Percentiles rank a stretch among this genome's conserved stretches.
Conservation (phyloP, 2,797 vertebrate genomes). For the Holocentrus rufus region DNA sequence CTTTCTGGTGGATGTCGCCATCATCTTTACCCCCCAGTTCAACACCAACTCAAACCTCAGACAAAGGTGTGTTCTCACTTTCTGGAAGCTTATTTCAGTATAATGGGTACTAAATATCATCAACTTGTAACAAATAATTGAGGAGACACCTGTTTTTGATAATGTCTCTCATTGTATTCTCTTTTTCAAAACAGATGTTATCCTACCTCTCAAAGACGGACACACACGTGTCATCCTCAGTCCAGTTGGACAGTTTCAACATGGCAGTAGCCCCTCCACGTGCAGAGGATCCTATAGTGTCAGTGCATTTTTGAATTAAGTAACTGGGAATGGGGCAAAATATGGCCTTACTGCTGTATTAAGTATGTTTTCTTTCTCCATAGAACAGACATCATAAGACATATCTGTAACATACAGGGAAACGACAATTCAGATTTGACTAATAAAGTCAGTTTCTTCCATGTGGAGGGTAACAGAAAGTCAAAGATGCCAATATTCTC, state of each 20-base stretch:
- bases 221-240: constrained; percentile 24
- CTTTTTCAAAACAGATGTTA: constrained; percentile 30
- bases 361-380: neutral
- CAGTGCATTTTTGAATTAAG: constrained; percentile 56
- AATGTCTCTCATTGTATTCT: constrained; percentile 1
- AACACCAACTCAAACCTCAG: constrained; percentile 60
- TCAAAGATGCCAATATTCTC: neutral
- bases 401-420: neutral
- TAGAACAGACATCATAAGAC: neutral
- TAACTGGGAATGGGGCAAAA: neutral
- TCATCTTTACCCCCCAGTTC: constrained; percentile 69
- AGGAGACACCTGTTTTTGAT: neutral
- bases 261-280: constrained; percentile 55
- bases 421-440: neutral
- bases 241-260: constrained; percentile 22
- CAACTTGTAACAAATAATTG: neutral
- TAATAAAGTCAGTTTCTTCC: constrained; percentile 10
- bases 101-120: neutral
- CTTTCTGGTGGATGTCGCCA: constrained; percentile 87
- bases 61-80: constrained; percentile 43
- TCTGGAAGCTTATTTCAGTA: neutral
- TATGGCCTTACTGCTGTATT: neutral
- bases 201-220: constrained; percentile 45
- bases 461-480: neutral
- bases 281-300: constrained; percentile 65